Percentiles rank a stretch among this genome's conserved stretches.
These are phyloP conservation scores for Aphelenchoides besseyi DNA, from an alignment of 1,140 invertebrate species.

Conservation along the genomic window DNA sequence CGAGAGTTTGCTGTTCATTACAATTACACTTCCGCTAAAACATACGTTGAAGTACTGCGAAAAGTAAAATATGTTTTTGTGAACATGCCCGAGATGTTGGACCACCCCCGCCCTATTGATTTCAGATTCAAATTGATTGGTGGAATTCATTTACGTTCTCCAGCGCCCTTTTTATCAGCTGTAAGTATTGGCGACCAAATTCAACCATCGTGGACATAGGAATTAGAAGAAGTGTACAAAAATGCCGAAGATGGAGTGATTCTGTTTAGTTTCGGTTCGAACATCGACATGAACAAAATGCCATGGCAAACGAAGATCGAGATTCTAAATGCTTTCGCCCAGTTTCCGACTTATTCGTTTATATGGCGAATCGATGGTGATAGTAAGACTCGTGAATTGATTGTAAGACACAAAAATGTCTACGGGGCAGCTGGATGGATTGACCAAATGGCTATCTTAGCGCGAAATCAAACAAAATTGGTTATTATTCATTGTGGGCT, in stretches of 20 bases:
- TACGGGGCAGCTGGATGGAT: not conserved
- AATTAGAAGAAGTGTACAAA: constrained; percentile 15
- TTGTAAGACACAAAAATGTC: constrained; percentile 5
- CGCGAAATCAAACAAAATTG: not conserved
- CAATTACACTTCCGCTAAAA: constrained; percentile 12
- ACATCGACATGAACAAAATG: constrained; percentile 20
- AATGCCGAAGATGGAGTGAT: constrained; percentile 19
- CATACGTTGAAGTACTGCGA: constrained; percentile 19
- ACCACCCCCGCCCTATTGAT: constrained; percentile 24
- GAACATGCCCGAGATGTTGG: constrained; percentile 21
- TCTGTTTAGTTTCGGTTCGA: constrained; percentile 27
- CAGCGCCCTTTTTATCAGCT: not conserved
- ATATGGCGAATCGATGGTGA: constrained; percentile 13
- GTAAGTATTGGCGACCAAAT: too few species aligned
- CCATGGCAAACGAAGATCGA: constrained; percentile 22
- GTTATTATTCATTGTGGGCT: constrained; percentile 13
- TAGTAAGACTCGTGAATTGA: not conserved
- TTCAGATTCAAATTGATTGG: constrained; percentile 24
- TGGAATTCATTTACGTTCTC: constrained; percentile 9
- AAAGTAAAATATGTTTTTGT: constrained; percentile 21
- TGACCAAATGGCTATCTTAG: not conserved
- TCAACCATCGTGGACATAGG: too few species aligned
- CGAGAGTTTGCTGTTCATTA: constrained; percentile 19
- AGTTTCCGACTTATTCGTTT: constrained; percentile 13
- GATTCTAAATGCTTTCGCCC: constrained; percentile 9